Evolutionary conservation across 2,888 invertebrate genomes (phyloP).

Genomic region (Polydrusus pterygomalis): DNA sequence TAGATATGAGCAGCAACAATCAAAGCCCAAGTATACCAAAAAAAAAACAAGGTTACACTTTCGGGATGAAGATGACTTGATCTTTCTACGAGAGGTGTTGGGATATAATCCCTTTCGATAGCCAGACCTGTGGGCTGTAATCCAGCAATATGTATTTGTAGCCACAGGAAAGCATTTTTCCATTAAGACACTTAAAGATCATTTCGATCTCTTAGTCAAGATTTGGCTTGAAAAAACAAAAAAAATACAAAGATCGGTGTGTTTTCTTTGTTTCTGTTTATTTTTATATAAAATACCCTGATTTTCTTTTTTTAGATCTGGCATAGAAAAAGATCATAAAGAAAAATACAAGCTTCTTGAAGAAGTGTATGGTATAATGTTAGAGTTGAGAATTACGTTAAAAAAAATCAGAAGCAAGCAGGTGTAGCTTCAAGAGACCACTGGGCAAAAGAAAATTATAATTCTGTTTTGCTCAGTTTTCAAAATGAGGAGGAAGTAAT

Average conservation of each 20-base stretch:
- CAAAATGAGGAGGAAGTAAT: background rate
- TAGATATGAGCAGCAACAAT: slow-evolving; percentile 1
- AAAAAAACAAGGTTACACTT: slow-evolving; percentile 3
- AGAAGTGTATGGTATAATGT: background rate
- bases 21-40: background rate
- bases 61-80: slow-evolving; percentile 1
- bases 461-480: background rate
- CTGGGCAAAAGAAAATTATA: background rate
- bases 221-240: background rate
- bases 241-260: background rate
- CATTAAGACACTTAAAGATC: background rate
- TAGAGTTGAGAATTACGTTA: background rate
- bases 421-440: too few species aligned
- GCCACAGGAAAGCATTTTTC: background rate
- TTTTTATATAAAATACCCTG: background rate
- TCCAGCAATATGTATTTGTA: background rate
- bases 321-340: background rate
- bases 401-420: too few species aligned
- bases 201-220: background rate
- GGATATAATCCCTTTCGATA: background rate
- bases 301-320: slow-evolving; percentile 1
- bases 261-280: slow-evolving; percentile 1
- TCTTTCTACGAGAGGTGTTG: slow-evolving; percentile 2
- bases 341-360: background rate
- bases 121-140: background rate